Percentiles rank a stretch among this genome's conserved stretches.
Evolutionary conservation across 2,797 vertebrate species (phyloP).

Genomic region (Chrosomus eos): DNA sequence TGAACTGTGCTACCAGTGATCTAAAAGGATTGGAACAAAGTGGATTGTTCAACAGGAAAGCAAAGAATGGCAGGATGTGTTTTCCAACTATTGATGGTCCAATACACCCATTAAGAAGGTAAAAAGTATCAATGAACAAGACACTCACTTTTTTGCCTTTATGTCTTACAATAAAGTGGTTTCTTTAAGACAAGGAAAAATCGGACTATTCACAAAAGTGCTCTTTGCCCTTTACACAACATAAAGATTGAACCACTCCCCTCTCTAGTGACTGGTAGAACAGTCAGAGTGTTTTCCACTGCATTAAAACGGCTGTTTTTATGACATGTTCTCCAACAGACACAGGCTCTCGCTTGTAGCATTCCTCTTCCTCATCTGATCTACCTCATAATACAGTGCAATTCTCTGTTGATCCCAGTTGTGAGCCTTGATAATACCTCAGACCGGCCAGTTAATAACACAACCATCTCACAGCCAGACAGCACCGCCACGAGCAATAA

Average conservation of each 20-base stretch:
- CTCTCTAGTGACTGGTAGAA: constrained; percentile 10
- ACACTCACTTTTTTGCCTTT: not conserved
- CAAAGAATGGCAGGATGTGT: constrained; percentile 57
- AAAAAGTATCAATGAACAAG: not conserved
- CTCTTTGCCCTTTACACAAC: constrained; percentile 3
- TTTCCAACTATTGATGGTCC: constrained; percentile 25
- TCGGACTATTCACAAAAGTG: not conserved
- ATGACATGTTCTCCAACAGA: constrained; percentile 13
- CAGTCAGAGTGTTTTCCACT: not conserved
- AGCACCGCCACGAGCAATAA: not conserved
- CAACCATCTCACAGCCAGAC: not conserved
- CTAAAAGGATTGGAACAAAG: not conserved
- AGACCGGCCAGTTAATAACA: not conserved
- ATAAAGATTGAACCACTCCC: constrained; percentile 12
- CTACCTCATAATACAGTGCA: not conserved
- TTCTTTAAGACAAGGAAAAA: not conserved
- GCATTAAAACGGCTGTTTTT: constrained; percentile 34
- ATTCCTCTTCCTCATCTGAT: constrained; percentile 36
- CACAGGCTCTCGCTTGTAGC: constrained; percentile 56
- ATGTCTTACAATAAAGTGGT: not conserved
- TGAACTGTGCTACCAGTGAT: not conserved
- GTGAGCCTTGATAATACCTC: not conserved
- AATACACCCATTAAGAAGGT: not conserved
- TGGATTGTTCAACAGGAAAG: constrained; percentile 25
- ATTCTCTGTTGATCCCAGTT: constrained; percentile 6